Evolutionary conservation across 2,113 vertebrate species (phyloP).

Genomic region (Coracopsis vasa): DNA sequence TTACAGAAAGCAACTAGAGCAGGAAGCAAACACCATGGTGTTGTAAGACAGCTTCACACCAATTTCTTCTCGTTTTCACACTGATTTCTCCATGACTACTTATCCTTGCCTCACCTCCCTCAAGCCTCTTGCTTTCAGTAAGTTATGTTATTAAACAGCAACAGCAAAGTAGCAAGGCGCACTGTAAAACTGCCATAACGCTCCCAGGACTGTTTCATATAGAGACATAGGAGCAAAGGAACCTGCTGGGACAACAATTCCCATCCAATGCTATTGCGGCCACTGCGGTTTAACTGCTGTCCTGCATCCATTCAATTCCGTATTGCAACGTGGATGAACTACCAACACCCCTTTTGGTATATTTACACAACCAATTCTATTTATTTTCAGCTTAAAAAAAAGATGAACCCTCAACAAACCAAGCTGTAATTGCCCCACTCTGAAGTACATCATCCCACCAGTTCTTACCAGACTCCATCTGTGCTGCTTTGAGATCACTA

Average conservation of each 20-base stretch:
- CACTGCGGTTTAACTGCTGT: background rate
- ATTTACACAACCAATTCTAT: background rate
- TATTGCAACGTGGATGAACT: background rate
- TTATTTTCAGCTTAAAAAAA: background rate
- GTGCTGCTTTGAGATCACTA: background rate
- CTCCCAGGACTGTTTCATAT: background rate
- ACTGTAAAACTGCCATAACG: background rate
- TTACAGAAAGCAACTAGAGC: background rate
- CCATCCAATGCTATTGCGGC: fast-evolving
- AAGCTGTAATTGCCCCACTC: background rate
- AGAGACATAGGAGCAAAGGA: background rate
- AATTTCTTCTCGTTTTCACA: background rate
- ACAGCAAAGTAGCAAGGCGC: background rate
- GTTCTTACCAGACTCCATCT: background rate
- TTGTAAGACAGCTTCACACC: background rate
- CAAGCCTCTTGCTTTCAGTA: background rate
- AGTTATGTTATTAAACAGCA: background rate
- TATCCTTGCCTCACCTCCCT: background rate
- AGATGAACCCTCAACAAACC: background rate
- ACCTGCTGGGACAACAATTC: background rate
- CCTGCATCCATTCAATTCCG: background rate
- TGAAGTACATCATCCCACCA: background rate
- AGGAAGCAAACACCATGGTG: background rate
- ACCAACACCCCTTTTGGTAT: background rate
- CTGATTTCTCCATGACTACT: background rate